A percentile compares a stretch with the other conserved stretches of the same genome.
phyloP scores from a whole-genome alignment of 2,888 invertebrate genomes.

The Torymus tubicola region DNA sequence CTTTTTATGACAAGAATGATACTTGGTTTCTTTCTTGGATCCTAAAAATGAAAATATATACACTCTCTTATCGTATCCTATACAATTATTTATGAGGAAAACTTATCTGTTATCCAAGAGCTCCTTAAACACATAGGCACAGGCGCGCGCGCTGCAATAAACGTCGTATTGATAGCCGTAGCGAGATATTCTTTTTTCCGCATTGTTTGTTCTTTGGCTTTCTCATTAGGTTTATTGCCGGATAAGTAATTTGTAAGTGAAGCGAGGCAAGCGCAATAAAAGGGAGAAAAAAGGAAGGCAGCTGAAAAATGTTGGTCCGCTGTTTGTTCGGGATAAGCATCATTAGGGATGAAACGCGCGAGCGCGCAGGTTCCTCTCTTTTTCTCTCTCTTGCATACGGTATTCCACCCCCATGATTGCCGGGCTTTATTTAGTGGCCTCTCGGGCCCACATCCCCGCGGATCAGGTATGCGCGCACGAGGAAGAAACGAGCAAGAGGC shows the following conservation, averaged over 20 bases:
- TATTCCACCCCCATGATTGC: slow-evolving; percentile 54
- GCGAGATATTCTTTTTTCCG: slow-evolving; percentile 52
- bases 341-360: slow-evolving; percentile 19
- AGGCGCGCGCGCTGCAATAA: slow-evolving; percentile 6
- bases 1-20: too few relatives aligned
- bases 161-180: slow-evolving; percentile 31
- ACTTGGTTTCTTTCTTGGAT: too few relatives aligned
- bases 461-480: slow-evolving; percentile 25
- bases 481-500: not conserved
- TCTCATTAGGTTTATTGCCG: slow-evolving; percentile 51
- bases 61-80: not conserved
- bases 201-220: slow-evolving; percentile 56
- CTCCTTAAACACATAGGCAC: slow-evolving; percentile 21
- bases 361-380: not conserved
- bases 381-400: not conserved
- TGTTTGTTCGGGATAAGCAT: slow-evolving; percentile 53
- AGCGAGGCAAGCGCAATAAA: slow-evolving; percentile 2
- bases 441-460: slow-evolving; percentile 31
- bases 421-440: slow-evolving; percentile 48
- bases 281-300: slow-evolving; percentile 17
- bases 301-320: not conserved
- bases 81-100: slow-evolving; percentile 24
- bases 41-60: not conserved
- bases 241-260: slow-evolving; percentile 46
- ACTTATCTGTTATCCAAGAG: slow-evolving; percentile 19